These are phyloP conservation scores for Chanos chanos DNA, from an alignment of 2,797 vertebrate species.

Conservation along the genomic window DNA sequence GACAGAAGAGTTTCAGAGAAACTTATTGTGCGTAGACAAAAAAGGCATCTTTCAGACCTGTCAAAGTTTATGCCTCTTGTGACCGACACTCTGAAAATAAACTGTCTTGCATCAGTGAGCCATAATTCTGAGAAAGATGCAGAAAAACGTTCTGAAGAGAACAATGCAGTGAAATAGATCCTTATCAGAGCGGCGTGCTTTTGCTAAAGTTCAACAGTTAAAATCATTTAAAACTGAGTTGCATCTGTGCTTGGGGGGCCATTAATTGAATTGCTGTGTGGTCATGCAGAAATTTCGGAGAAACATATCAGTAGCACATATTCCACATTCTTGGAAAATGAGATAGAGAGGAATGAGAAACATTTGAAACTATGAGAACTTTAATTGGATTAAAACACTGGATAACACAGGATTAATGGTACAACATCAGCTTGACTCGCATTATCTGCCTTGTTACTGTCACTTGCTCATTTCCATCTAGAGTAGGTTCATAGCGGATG, in stretches of 20 bases:
- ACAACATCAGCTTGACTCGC: slow-evolving; percentile 23
- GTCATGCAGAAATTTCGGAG: slow-evolving; percentile 38
- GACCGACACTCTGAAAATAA: too few species aligned
- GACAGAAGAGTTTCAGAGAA: too few species aligned
- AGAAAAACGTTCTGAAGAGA: too few species aligned
- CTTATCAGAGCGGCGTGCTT: too few species aligned
- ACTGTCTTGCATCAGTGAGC: too few species aligned
- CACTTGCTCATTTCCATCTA: slow-evolving; percentile 29
- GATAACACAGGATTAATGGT: slow-evolving; percentile 25
- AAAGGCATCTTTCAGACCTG: too few species aligned
- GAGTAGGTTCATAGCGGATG: slow-evolving; percentile 1
- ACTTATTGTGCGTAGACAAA: too few species aligned
- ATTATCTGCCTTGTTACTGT: background rate
- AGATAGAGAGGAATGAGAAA: slow-evolving; percentile 25
- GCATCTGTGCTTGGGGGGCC: slow-evolving; percentile 17
- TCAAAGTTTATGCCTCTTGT: too few species aligned
- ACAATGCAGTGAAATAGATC: too few species aligned
- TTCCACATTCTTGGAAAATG: slow-evolving; percentile 44
- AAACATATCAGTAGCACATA: slow-evolving; percentile 39
- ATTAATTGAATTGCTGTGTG: slow-evolving; percentile 27
- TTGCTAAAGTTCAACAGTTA: too few species aligned
- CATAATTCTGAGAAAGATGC: too few species aligned
- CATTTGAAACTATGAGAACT: slow-evolving; percentile 8
- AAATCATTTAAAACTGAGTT: slow-evolving; percentile 7
- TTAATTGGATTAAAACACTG: slow-evolving; percentile 16